These are phyloP conservation scores for Alouatta palliata DNA, from an alignment of 2,113 vertebrate species.

Conservation along the genomic window DNA sequence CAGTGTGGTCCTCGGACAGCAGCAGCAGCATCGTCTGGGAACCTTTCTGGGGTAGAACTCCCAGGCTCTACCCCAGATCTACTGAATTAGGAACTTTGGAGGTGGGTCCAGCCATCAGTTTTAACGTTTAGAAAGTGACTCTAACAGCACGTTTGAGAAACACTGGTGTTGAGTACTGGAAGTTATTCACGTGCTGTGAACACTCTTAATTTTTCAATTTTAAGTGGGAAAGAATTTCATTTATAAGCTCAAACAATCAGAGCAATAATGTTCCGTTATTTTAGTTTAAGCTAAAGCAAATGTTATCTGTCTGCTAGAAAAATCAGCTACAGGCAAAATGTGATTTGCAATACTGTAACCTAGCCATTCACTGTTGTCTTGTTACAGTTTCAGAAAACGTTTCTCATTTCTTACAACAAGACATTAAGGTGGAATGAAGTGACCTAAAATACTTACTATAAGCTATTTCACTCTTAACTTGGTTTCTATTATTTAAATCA, in stretches of 20 bases:
- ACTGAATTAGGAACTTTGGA: too few relatives aligned
- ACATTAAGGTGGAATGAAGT: rapidly evolving
- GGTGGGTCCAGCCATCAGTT: rapidly evolving
- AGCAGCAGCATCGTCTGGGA: background rate
- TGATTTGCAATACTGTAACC: background rate
- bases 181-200: background rate
- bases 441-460: rapidly evolving
- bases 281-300: background rate
- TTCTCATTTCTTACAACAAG: background rate
- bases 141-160: background rate
- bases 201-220: background rate
- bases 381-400: background rate
- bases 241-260: background rate
- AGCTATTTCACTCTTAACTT: background rate
- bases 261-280: background rate
- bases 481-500: background rate
- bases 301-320: background rate
- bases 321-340: background rate
- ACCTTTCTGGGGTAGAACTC: background rate
- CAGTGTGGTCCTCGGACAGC: rapidly evolving
- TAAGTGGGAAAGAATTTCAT: background rate
- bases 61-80: rapidly evolving
- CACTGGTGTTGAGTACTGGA: background rate
- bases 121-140: background rate
- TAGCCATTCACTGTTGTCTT: background rate